Percentiles rank a stretch among this genome's conserved stretches.
Evolutionary conservation across 2,113 vertebrate genomes (phyloP).

Genomic region (Pitta sordida): DNA sequence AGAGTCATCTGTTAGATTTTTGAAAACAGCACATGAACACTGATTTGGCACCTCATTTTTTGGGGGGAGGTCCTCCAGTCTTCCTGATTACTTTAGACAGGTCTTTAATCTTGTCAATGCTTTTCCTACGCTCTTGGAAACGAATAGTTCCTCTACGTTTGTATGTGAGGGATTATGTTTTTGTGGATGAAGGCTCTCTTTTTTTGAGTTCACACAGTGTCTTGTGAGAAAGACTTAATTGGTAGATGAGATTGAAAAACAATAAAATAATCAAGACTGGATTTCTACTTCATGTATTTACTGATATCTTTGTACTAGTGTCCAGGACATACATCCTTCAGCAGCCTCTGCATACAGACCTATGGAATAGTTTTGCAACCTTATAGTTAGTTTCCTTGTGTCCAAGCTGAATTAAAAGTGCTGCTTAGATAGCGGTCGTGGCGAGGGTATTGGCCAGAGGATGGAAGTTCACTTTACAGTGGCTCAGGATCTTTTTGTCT

Average conservation of each 20-base stretch:
- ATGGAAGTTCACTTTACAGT: not conserved
- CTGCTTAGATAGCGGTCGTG: not conserved
- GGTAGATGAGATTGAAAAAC: not conserved
- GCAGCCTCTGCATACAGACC: not conserved
- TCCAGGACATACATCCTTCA: not conserved
- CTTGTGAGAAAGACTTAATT: not conserved
- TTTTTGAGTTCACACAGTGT: not conserved
- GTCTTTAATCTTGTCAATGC: not conserved
- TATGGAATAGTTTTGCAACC: not conserved
- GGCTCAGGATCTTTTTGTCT: not conserved
- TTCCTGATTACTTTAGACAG: not conserved
- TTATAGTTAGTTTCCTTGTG: not conserved
- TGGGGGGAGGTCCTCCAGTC: not conserved
- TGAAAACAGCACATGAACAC: not conserved
- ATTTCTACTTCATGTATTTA: not conserved
- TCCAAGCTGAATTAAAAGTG: not conserved
- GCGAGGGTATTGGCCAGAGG: not conserved
- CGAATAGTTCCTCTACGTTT: not conserved
- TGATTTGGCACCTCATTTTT: not conserved
- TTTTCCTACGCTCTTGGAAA: not conserved
- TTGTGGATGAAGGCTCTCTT: not conserved
- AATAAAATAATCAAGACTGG: not conserved
- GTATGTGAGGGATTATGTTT: not conserved
- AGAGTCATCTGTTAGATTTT: not conserved
- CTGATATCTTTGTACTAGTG: not conserved